Base-by-base conservation (phyloP, 2,888 invertebrate species). In the Platycnemis pennipes region DNA sequence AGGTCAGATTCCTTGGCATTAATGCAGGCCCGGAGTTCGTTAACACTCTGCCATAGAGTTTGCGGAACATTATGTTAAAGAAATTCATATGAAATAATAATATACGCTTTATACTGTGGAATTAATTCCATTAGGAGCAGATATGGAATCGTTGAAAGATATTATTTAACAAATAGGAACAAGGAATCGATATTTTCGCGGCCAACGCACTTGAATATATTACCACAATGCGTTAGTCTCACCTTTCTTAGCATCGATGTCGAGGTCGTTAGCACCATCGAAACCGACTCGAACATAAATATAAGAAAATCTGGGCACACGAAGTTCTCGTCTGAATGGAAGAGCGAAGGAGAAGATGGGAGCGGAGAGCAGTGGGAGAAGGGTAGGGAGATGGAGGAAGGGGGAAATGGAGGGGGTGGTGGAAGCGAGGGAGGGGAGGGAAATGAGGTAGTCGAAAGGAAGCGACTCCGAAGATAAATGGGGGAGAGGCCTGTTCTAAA, bases 321-420 rank as follows among this genome's bases (percentile, higher is more conserved):
- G 53, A 46, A 42, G 42, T 37, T 11, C 44, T 46, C 77, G 22
- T 85, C 44, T 42, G 88, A 91, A 94, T 77, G 88, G 77, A 31
- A 89, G 88, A 89, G 89, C 69, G 94, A 89, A 53, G 46, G 26
- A 94, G 77, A 88, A 45, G n/a, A 63, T 46, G 94, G 63, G 22
- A 22, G 87, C 49, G 85, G 53, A 94, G 22, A 26, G 44, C 3
- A 77, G 42, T 42, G 37, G 16, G 37, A 86, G 86, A 37, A 16
- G 37, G 95, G 95, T 94, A 94, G 94, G 94, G 94, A 94, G 94
- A 94, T 88, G 88, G 89, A 87, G 91, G 77, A 44, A 37, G 89
- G 94, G 85, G 91, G 87, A 45, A 42, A 63, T 26, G 46, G 94
- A 53, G 86, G 37, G 94, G 94, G 88, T 85, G 94, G 86, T 42